Conservation (phyloP, 1,140 invertebrate genomes). For the Drosophila teissieri region DNA sequence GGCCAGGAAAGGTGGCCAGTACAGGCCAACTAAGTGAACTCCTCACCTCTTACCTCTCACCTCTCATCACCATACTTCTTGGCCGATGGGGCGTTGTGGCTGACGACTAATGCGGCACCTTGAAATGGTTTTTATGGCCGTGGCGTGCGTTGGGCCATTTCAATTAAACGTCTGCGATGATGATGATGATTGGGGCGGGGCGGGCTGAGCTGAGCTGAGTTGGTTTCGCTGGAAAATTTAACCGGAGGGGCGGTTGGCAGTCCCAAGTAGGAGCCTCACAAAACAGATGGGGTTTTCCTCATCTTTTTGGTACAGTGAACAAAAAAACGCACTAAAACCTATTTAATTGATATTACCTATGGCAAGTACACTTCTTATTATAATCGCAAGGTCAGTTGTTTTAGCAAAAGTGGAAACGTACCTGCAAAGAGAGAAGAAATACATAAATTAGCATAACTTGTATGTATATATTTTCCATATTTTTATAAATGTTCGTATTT, state of each 20-base stretch:
- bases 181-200: conserved; percentile 36
- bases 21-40: not conserved
- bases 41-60: not conserved
- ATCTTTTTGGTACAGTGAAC: conserved; percentile 4
- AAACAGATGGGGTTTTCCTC: conserved; percentile 8
- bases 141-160: conserved; percentile 78
- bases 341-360: too few species aligned
- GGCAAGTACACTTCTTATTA: too few species aligned
- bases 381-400: not conserved
- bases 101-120: conserved; percentile 80
- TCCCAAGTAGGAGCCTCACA: conserved; percentile 10
- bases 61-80: conserved; percentile 24
- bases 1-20: too few species aligned
- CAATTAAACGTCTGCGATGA: conserved; percentile 69
- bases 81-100: conserved; percentile 56
- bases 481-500: not conserved
- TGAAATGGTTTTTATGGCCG: conserved; percentile 72
- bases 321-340: not conserved
- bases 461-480: not conserved
- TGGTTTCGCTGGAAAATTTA: not conserved
- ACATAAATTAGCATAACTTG: not conserved
- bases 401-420: not conserved
- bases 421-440: not conserved
- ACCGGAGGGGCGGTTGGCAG: not conserved
- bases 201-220: not conserved